Evolutionary conservation across 2,113 vertebrate species (phyloP).

Genomic region (Salvelinus fontinalis): DNA sequence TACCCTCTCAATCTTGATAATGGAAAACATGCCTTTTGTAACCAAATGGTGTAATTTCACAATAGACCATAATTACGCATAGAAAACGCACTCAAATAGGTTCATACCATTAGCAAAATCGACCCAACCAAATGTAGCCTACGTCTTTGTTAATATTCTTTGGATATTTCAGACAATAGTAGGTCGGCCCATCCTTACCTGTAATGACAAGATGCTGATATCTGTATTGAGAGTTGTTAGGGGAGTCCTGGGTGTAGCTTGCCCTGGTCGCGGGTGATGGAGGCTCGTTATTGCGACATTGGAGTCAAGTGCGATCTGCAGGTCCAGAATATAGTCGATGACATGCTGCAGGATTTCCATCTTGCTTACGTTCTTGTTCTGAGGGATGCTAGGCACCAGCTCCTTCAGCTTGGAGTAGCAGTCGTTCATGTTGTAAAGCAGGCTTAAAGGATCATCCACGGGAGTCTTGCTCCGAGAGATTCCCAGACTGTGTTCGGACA

Average conservation of each 20-base stretch:
- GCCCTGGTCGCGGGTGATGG: conserved; percentile 81
- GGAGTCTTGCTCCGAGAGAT: conserved; percentile 96
- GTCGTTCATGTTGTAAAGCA: conserved; percentile 99
- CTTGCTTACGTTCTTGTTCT: conserved; percentile 99
- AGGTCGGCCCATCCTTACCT: conserved; percentile 74
- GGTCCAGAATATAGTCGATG: conserved; percentile 99
- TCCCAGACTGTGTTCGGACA: conserved; percentile 90
- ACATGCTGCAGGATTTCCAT: conserved; percentile 99
- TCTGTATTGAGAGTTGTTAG: conserved; percentile 97
- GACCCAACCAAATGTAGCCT: neutral
- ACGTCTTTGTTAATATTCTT: neutral
- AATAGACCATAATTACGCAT: neutral
- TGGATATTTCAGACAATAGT: neutral
- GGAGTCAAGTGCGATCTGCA: conserved; percentile 97
- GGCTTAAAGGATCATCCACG: conserved; percentile 93
- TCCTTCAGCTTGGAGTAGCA: conserved; percentile 99
- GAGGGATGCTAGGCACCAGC: conserved; percentile 98
- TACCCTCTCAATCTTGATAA: neutral
- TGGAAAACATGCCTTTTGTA: neutral
- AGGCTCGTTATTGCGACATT: conserved; percentile 87
- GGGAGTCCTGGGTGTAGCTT: conserved; percentile 82
- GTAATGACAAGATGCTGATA: conserved; percentile 95
- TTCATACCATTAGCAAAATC: neutral
- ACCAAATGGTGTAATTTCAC: neutral
- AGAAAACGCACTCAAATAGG: neutral